phyloP scores from a whole-genome alignment of 2,113 vertebrate genomes.

The Syrmaticus mikado region DNA sequence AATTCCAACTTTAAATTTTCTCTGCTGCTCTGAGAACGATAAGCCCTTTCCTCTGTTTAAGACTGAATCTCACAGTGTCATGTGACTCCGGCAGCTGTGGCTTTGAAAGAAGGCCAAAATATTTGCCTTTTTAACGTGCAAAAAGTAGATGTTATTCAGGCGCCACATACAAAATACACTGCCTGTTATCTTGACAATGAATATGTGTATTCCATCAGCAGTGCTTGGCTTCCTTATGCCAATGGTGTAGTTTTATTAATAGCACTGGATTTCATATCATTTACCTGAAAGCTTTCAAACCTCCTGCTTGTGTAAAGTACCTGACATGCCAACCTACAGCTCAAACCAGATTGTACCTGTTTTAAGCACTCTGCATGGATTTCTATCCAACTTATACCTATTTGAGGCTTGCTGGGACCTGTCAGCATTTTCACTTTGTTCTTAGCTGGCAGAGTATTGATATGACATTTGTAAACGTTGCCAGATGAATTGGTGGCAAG shows the following conservation, averaged over 20 bases:
- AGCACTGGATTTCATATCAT: not conserved
- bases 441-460: constrained; percentile 42
- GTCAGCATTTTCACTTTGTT: constrained; percentile 33
- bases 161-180: not conserved
- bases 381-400: constrained; percentile 13
- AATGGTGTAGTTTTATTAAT: not conserved
- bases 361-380: not conserved
- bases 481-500: constrained; percentile 31
- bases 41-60: not conserved
- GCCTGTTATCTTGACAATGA: not conserved
- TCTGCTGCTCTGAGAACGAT: fast-evolving
- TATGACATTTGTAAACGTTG: constrained; percentile 39
- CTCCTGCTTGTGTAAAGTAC: not conserved
- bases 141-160: not conserved
- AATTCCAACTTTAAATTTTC: not conserved
- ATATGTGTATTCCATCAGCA: not conserved
- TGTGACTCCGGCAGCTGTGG: not conserved
- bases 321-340: not conserved
- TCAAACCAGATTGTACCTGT: not conserved
- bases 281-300: constrained; percentile 9
- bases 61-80: not conserved
- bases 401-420: constrained; percentile 8
- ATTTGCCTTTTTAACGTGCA: not conserved
- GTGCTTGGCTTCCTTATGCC: not conserved
- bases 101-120: constrained; percentile 27